Percentiles rank a stretch among this genome's conserved stretches.
Conservation (phyloP, 1,140 invertebrate genomes). For the Zaprionus capensis region DNA sequence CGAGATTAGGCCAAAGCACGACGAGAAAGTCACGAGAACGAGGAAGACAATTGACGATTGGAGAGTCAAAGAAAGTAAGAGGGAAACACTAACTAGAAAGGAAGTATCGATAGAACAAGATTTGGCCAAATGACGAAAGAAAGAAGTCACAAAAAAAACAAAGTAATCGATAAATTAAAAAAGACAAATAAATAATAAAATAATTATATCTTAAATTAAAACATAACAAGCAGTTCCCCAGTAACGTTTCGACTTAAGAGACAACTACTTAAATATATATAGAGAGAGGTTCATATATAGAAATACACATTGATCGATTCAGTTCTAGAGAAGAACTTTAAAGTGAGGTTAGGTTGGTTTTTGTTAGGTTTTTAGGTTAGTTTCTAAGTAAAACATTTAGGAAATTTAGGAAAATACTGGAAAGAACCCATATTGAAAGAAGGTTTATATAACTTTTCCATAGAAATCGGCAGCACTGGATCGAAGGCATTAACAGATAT, state of each 20-base stretch:
- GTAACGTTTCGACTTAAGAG: neutral
- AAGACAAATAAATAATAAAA: neutral
- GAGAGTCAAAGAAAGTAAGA: neutral
- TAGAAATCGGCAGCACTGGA: conserved; percentile 3
- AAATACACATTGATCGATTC: neutral
- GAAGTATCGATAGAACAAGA: neutral
- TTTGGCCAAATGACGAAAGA: neutral
- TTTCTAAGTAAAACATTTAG: neutral
- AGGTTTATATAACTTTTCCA: no score
- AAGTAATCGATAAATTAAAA: neutral
- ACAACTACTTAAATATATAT: neutral
- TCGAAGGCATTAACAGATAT: conserved; percentile 1
- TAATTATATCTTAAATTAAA: neutral
- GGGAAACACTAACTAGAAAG: neutral
- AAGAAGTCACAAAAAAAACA: neutral
- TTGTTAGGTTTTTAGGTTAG: neutral
- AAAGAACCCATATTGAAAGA: neutral
- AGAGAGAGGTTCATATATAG: neutral
- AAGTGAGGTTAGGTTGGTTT: no score
- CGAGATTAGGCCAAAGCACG: neutral
- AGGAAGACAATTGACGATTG: neutral
- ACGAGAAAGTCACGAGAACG: neutral
- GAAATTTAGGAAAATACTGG: neutral
- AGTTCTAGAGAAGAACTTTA: neutral
- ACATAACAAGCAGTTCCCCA: neutral